Evolutionary conservation across 2,888 invertebrate species (phyloP).

Genomic region (Carterocephalus palaemon): DNA sequence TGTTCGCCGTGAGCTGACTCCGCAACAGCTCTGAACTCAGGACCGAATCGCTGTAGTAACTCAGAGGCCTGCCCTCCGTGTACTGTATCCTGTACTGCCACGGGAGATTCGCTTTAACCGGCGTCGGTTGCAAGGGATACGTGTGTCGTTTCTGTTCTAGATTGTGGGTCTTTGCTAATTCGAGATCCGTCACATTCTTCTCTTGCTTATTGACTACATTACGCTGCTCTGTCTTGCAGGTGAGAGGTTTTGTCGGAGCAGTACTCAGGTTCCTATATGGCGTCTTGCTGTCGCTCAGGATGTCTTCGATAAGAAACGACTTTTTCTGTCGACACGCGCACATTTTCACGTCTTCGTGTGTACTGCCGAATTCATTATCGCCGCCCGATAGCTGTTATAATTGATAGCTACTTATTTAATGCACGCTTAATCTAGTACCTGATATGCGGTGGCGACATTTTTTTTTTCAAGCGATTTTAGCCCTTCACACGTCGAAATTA

Average conservation of each 20-base stretch:
- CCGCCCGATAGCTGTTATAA: slow-evolving; percentile 60
- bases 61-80: slow-evolving; percentile 42
- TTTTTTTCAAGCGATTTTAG: slow-evolving; percentile 1
- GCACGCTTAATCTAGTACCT: slow-evolving; percentile 58
- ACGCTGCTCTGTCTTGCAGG: no score
- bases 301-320: slow-evolving; percentile 67
- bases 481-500: background rate
- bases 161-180: slow-evolving; percentile 40
- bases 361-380: slow-evolving; percentile 69
- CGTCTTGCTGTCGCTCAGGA: slow-evolving; percentile 55
- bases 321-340: slow-evolving; percentile 70
- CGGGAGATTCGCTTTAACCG: slow-evolving; percentile 52
- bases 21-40: slow-evolving; percentile 56
- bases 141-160: slow-evolving; percentile 59
- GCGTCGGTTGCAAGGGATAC: slow-evolving; percentile 60
- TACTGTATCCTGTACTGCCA: slow-evolving; percentile 57
- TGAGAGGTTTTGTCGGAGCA: slow-evolving; percentile 49
- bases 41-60: slow-evolving; percentile 59
- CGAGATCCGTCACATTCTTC: slow-evolving; percentile 43
- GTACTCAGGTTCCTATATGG: slow-evolving; percentile 50
- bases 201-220: no score
- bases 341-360: slow-evolving; percentile 53
- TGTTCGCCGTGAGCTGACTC: slow-evolving; percentile 56
- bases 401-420: slow-evolving; percentile 76
- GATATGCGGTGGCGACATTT: slow-evolving; percentile 6